These are phyloP conservation scores for Nemapogon koenigi DNA, from an alignment of 2,888 invertebrate species.

Conservation along the genomic window DNA sequence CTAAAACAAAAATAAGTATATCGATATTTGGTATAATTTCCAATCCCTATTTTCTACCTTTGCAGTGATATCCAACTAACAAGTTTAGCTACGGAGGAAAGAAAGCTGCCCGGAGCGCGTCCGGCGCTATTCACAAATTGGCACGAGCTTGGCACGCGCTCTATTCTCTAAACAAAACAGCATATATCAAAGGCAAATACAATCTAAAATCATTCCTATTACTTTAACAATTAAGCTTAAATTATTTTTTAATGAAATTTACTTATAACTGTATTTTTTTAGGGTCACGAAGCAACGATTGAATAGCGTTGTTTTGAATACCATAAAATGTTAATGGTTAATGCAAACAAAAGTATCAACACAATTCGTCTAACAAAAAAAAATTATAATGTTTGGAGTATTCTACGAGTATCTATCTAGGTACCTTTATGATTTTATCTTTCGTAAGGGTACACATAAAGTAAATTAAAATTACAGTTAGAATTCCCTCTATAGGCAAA, in stretches of 20 bases:
- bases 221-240: constrained; percentile 2
- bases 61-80: constrained; percentile 54
- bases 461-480: too few relatives aligned
- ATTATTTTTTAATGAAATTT: background rate
- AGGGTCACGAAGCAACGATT: constrained; percentile 42
- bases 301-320: constrained; percentile 28
- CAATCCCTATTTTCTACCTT: constrained; percentile 2
- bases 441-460: too few relatives aligned
- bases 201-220: constrained; percentile 1
- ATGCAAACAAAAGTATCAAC: too few relatives aligned
- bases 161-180: constrained; percentile 4
- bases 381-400: too few relatives aligned
- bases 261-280: background rate
- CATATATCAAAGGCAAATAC: background rate
- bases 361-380: too few relatives aligned
- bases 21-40: constrained; percentile 1
- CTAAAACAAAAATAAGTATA: background rate
- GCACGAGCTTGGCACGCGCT: constrained; percentile 60
- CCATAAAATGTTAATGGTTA: background rate
- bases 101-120: constrained; percentile 52
- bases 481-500: too few relatives aligned
- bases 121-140: constrained; percentile 61
- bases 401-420: too few relatives aligned
- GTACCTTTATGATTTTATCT: too few relatives aligned
- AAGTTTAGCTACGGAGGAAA: constrained; percentile 58